These are phyloP conservation scores for Triplophysa yarkandensis DNA, from an alignment of 2,797 vertebrate species.

Conservation along the genomic window DNA sequence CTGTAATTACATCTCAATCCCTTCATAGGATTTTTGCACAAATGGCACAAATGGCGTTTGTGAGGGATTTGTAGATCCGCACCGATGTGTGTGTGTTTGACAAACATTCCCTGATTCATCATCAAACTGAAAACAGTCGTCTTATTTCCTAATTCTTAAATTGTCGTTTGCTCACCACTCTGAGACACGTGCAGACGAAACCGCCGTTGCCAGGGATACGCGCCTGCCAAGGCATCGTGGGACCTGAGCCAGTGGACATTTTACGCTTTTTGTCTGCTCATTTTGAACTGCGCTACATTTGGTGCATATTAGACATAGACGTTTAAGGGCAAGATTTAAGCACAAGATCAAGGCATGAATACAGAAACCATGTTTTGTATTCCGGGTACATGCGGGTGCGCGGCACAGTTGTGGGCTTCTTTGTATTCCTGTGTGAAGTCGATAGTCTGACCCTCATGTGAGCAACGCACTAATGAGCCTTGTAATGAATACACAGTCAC, in stretches of 20 bases:
- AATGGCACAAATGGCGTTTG: not conserved
- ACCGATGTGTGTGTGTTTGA: conserved; percentile 1
- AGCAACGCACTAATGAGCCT: conserved; percentile 51
- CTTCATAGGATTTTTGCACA: not conserved
- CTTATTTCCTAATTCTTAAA: conserved; percentile 34
- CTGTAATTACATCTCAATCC: conserved; percentile 34
- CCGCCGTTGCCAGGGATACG: conserved; percentile 30
- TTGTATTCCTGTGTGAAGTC: conserved; percentile 39
- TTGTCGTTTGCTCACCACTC: conserved; percentile 14
- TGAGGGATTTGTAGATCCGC: not conserved
- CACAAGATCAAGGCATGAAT: not conserved
- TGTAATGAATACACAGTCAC: conserved; percentile 55
- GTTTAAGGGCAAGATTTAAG: not conserved
- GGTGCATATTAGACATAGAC: too few species aligned
- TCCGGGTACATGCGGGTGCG: not conserved
- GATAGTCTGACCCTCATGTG: conserved; percentile 38
- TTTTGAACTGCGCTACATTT: not conserved
- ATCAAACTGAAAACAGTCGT: not conserved
- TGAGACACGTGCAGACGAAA: conserved; percentile 1
- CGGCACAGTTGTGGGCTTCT: conserved; percentile 13
- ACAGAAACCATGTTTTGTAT: not conserved
- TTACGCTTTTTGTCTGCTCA: not conserved
- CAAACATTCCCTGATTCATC: conserved; percentile 16
- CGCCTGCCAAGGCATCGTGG: conserved; percentile 27
- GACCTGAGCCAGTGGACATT: conserved; percentile 41